These are phyloP conservation scores for Abramis brama DNA, from an alignment of 2,113 vertebrate species.

Conservation along the genomic window DNA sequence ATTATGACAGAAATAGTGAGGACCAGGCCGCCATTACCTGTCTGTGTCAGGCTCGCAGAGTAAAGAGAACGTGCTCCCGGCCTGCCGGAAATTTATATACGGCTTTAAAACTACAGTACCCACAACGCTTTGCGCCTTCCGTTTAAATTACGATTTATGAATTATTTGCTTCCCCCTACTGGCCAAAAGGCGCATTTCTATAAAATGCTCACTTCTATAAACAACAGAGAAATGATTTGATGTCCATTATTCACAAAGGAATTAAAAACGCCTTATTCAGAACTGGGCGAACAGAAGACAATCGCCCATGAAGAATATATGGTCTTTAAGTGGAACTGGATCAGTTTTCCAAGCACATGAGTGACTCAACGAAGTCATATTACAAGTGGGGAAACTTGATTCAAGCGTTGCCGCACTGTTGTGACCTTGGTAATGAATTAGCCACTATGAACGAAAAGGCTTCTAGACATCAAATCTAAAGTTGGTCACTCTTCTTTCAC, in stretches of 20 bases:
- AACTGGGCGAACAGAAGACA: background rate
- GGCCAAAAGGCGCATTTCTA: background rate
- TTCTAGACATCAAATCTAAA: background rate
- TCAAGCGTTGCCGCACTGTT: background rate
- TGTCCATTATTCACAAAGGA: background rate
- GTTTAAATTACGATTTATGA: constrained; percentile 22
- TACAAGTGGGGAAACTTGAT: background rate
- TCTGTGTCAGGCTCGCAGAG: constrained; percentile 63
- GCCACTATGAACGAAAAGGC: background rate
- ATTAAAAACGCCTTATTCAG: background rate
- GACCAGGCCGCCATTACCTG: constrained; percentile 53
- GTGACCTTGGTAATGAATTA: background rate
- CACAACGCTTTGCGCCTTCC: constrained; percentile 50
- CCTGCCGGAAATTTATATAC: constrained; percentile 54
- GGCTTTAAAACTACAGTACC: constrained; percentile 63
- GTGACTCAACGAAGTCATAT: background rate
- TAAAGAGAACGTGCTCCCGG: constrained; percentile 68
- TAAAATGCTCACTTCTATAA: background rate
- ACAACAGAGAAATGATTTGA: background rate
- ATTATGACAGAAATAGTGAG: background rate
- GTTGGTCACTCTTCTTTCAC: background rate
- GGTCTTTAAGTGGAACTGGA: background rate
- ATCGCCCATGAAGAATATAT: background rate
- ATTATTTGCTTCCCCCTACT: constrained; percentile 49
- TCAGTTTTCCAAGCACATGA: background rate